Evolutionary conservation across 2,888 invertebrate species (phyloP).

Genomic region (Rhodophaea formosa): DNA sequence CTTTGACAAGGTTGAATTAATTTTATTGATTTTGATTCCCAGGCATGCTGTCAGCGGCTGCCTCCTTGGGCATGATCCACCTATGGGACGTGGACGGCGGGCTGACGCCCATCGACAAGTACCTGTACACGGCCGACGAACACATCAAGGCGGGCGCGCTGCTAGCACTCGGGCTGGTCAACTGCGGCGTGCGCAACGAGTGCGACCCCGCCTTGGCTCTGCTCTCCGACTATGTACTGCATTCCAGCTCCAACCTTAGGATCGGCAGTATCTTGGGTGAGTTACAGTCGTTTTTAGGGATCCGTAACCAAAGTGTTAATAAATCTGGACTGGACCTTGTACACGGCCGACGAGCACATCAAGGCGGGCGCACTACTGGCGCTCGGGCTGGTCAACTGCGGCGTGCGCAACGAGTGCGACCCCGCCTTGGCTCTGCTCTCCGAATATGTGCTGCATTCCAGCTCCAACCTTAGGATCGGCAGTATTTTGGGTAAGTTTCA

Average conservation of each 20-base stretch:
- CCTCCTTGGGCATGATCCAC: constrained; percentile 96
- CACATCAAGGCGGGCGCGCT: constrained; percentile 98
- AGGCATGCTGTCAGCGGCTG: constrained; percentile 98
- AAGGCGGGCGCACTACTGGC: constrained; percentile 98
- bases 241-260: constrained; percentile 90
- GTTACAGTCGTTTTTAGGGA: constrained; percentile 11
- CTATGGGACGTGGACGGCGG: constrained; percentile 99
- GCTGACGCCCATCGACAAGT: constrained; percentile 98
- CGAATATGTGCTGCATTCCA: constrained; percentile 94
- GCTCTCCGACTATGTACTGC: constrained; percentile 95
- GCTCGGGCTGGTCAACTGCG: constrained; percentile 98
- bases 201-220: constrained; percentile 98
- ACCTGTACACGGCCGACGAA: constrained; percentile 96
- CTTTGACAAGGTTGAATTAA: too few relatives aligned
- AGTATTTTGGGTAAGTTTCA: constrained; percentile 83
- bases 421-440: constrained; percentile 97
- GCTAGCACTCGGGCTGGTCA: constrained; percentile 97
- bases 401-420: constrained; percentile 98
- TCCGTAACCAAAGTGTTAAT: too few relatives aligned
- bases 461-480: constrained; percentile 91
- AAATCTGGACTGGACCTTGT: too few relatives aligned
- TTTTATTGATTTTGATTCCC: constrained; percentile 1
- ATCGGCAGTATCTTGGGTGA: constrained; percentile 89
- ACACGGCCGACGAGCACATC: constrained; percentile 96
- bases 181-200: constrained; percentile 97